phyloP scores from a whole-genome alignment of 2,113 vertebrate species.

The Neopipo cinnamomea region DNA sequence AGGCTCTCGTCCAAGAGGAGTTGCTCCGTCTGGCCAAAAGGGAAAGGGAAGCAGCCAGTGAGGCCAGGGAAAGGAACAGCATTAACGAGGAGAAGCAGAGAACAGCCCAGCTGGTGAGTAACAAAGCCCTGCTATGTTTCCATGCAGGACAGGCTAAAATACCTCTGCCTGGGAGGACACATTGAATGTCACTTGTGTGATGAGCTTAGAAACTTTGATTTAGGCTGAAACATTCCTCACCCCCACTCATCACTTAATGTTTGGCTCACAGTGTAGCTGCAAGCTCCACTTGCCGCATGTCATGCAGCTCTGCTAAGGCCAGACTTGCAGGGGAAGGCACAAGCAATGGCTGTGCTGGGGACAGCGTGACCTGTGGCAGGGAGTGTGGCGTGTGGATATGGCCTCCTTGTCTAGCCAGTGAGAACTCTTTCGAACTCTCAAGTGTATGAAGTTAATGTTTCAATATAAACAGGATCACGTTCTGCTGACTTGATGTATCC shows the following conservation, averaged over 20 bases:
- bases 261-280: not conserved
- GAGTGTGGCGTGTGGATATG: not conserved
- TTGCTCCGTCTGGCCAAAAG: constrained; percentile 74
- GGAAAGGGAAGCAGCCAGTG: constrained; percentile 77
- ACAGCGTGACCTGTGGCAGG: not conserved
- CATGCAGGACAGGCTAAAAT: not conserved
- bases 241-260: not conserved
- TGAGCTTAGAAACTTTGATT: not conserved
- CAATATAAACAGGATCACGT: not conserved
- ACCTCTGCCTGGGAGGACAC: not conserved
- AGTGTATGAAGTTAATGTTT: not conserved
- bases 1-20: constrained; percentile 83
- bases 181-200: not conserved
- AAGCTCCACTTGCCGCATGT: not conserved
- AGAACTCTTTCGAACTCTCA: not conserved
- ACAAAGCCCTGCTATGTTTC: not conserved
- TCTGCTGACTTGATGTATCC: not conserved
- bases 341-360: not conserved
- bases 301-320: not conserved
- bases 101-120: constrained; percentile 80
- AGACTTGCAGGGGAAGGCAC: not conserved
- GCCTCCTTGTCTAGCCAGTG: not conserved
- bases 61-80: constrained; percentile 59
- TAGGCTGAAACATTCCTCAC: not conserved
- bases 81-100: constrained; percentile 72